Conservation (phyloP, 2,113 vertebrate genomes). For the Eleginops maclovinus region DNA sequence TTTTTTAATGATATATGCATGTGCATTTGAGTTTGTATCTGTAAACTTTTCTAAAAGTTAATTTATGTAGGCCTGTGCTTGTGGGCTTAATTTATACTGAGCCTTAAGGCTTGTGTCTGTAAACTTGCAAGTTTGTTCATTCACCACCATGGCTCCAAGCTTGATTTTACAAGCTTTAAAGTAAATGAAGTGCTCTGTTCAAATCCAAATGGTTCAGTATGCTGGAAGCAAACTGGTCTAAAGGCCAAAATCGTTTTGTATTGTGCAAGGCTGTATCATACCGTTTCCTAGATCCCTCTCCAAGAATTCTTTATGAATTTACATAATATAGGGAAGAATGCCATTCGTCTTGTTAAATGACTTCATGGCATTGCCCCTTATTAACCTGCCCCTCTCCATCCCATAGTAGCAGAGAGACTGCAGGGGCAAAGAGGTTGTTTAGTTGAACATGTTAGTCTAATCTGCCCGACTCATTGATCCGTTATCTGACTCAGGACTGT, state of each 20-base stretch:
- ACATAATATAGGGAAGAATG: too few species aligned
- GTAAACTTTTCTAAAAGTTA: background rate
- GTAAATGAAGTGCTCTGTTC: background rate
- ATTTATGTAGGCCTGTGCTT: background rate
- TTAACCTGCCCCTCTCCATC: too few species aligned
- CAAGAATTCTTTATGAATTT: background rate
- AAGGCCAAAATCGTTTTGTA: background rate
- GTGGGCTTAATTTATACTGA: background rate
- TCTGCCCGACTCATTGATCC: too few species aligned
- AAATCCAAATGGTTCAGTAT: background rate
- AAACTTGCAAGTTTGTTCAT: slow-evolving; percentile 4
- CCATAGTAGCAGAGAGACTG: too few species aligned
- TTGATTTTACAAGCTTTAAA: background rate
- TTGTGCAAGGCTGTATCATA: slow-evolving; percentile 3
- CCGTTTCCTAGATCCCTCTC: background rate
- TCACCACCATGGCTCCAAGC: background rate
- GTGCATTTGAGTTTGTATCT: background rate
- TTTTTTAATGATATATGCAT: background rate
- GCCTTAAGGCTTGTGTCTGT: background rate
- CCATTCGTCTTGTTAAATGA: too few species aligned
- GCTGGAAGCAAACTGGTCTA: background rate
- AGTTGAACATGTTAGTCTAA: too few species aligned
- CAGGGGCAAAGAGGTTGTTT: too few species aligned
- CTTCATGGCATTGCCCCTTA: too few species aligned
- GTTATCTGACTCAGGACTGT: too few species aligned